Conservation (phyloP, 92 coral and sea anemone genomes). For the Zoanthus gigantus region DNA sequence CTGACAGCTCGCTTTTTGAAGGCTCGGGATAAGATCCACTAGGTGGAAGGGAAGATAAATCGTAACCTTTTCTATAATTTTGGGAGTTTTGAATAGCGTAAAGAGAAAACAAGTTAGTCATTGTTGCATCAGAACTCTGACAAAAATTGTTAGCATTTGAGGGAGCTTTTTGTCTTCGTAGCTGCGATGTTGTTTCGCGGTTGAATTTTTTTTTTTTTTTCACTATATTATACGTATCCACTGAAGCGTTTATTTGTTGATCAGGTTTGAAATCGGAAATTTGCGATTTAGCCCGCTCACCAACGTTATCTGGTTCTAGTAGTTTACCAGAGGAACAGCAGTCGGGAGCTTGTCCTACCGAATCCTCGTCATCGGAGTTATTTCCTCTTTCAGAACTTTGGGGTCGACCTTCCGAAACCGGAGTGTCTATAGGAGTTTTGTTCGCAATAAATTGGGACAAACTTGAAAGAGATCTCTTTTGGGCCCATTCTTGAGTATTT, state of each 20-base stretch:
- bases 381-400: neutral
- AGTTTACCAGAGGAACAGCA: neutral
- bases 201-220: neutral
- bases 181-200: constrained; percentile 4
- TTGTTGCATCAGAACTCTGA: constrained; percentile 4
- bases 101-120: constrained; percentile 56
- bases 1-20: constrained; percentile 39
- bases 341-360: neutral
- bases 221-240: neutral
- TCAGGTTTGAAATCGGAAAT: neutral
- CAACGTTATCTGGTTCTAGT: neutral
- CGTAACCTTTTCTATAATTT: constrained; percentile 75
- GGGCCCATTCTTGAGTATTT: constrained; percentile 87
- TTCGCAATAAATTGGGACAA: constrained; percentile 69
- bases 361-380: neutral
- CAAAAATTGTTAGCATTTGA: neutral
- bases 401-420: constrained; percentile 13
- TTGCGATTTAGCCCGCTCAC: neutral
- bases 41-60: constrained; percentile 75
- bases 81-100: constrained; percentile 79
- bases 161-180: constrained; percentile 26
- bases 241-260: constrained; percentile 27
- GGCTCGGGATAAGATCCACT: constrained; percentile 87
- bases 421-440: constrained; percentile 47
- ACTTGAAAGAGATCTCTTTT: constrained; percentile 57